Conservation (phyloP, 2,113 vertebrate genomes). For the Cromileptes altivelis region DNA sequence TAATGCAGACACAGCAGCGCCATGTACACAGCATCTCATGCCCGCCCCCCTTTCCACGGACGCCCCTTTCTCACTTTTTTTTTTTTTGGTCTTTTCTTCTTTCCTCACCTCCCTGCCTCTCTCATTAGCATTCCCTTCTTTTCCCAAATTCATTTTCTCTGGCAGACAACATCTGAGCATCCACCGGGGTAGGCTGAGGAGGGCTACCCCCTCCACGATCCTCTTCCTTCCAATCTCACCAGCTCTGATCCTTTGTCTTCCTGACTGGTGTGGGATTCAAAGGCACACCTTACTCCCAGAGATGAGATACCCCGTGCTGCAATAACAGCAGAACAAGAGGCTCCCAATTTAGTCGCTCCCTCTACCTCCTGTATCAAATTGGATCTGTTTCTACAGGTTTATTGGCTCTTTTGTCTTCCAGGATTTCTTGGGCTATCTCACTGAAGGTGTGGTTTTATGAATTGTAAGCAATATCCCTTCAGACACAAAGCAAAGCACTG, state of each 20-base stretch:
- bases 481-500: constrained; percentile 47
- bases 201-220: background rate
- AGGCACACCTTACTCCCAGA: constrained; percentile 38
- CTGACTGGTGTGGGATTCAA: constrained; percentile 37
- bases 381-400: constrained; percentile 47
- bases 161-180: constrained; percentile 29
- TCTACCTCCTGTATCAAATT: constrained; percentile 50
- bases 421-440: constrained; percentile 32
- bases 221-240: constrained; percentile 34
- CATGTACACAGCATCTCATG: constrained; percentile 14
- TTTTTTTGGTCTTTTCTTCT: background rate
- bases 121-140: constrained; percentile 20
- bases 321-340: constrained; percentile 52
- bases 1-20: constrained; percentile 75
- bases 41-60: background rate
- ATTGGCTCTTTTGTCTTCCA: constrained; percentile 67
- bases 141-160: constrained; percentile 12
- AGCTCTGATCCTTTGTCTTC: constrained; percentile 57
- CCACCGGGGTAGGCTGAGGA: constrained; percentile 7
- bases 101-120: background rate
- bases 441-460: constrained; percentile 39
- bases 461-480: constrained; percentile 56
- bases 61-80: background rate
- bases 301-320: constrained; percentile 44
- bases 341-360: constrained; percentile 28